Conservation (phyloP, 2,113 vertebrate species). For the Hystrix cristata region DNA sequence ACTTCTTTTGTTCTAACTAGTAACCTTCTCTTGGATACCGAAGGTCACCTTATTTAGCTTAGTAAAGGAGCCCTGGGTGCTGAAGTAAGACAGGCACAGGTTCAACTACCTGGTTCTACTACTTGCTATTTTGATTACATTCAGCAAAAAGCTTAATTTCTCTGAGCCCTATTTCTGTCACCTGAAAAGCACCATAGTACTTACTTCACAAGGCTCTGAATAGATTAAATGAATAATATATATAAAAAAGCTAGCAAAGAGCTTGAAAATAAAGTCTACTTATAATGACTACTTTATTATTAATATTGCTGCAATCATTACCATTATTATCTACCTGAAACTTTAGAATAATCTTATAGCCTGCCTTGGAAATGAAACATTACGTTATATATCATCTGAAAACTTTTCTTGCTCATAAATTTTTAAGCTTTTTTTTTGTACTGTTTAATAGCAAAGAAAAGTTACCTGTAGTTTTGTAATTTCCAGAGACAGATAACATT, state of each 20-base stretch:
- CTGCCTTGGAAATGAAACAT: constrained; percentile 79
- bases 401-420: constrained; percentile 78
- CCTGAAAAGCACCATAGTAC: background rate
- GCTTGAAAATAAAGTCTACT: background rate
- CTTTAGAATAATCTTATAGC: constrained; percentile 69
- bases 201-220: background rate
- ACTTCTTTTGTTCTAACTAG: background rate
- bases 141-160: background rate
- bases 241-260: background rate
- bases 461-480: background rate
- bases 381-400: constrained; percentile 77
- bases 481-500: background rate
- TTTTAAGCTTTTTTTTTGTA: constrained; percentile 73
- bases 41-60: background rate
- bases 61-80: background rate
- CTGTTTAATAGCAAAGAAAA: constrained; percentile 72
- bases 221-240: background rate
- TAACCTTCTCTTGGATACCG: background rate
- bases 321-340: background rate
- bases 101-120: background rate
- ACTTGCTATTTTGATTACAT: background rate
- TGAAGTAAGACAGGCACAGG: background rate
- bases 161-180: background rate
- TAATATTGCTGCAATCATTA: background rate
- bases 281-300: background rate